Evolutionary conservation across 2,113 vertebrate genomes (phyloP).

Genomic region (Entosphenus tridentatus): DNA sequence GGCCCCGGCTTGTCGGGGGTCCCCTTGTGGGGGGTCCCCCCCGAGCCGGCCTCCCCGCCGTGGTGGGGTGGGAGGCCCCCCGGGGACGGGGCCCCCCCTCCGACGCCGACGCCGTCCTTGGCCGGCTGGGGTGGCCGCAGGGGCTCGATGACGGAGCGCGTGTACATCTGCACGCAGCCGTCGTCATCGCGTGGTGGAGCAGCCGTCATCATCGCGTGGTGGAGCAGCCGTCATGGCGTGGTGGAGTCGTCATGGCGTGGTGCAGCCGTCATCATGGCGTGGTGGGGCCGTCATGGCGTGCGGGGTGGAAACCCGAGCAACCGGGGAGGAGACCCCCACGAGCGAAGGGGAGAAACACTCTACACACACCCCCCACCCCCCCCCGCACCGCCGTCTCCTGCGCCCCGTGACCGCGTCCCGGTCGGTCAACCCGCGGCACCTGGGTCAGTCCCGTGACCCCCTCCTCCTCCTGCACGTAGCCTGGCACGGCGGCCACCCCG

Average conservation of each 20-base stretch:
- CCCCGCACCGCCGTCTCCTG: too few species aligned
- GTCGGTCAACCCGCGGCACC: too few species aligned
- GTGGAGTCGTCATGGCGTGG: neutral
- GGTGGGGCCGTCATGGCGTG: neutral
- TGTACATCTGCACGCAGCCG: slow-evolving; percentile 46
- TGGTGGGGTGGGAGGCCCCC: slow-evolving; percentile 23
- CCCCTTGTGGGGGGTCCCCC: slow-evolving; percentile 32
- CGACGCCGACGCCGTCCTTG: slow-evolving; percentile 57
- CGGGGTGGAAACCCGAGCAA: neutral
- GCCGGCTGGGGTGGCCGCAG: slow-evolving; percentile 37
- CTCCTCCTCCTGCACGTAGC: too few species aligned
- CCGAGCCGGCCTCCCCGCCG: too few species aligned
- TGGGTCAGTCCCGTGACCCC: too few species aligned
- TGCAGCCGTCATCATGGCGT: neutral
- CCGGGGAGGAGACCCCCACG: neutral
- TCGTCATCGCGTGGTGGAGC: neutral
- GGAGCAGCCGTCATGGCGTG: neutral
- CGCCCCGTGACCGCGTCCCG: too few species aligned
- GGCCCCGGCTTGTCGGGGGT: slow-evolving; percentile 44
- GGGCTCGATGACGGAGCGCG: slow-evolving; percentile 74
- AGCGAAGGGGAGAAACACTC: neutral
- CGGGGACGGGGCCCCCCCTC: slow-evolving; percentile 20
- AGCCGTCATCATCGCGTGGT: neutral
- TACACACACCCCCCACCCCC: neutral
- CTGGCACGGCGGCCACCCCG: too few species aligned